Base-by-base conservation (phyloP, 2,888 invertebrate genomes). In the Nineta flava region DNA sequence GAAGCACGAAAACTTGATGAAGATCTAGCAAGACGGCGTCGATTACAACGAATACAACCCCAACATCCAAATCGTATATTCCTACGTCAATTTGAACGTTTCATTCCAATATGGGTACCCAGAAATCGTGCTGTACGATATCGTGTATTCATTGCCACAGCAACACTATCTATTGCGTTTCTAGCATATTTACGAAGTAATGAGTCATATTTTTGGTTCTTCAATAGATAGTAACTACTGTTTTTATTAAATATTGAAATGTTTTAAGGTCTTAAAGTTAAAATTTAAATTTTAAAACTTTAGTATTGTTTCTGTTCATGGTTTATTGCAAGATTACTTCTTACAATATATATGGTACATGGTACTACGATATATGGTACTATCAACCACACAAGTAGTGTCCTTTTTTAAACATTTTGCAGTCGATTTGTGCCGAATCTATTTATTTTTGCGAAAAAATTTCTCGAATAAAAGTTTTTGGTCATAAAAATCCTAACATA, bases 1-100 rank as follows among this genome's bases (percentile, higher is more conserved):
- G 73, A 76, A 57, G 74, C 75, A 59, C 74, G 77, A 0, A 68
- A 69, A 21, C 57, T 65, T 12, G 80, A 81, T 55, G 77, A 79
- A 59, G 71, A 74, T 57, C 68, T 71, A 15, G 65, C 73, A 52
- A 62, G 66, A 43, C 67, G 69, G 12, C 65, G 74, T 2, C 67
- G 68, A 46, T 58, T 68, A 9, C 66, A 62, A 10, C 59, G 54
- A 50, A 56, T 53, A 35, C 58, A 15, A 21, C 41, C 26, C 50
- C 53, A 43, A 48, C 26, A 45, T 26, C 26, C 16, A 26, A 50
- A 15, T 45, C 26, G 26, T 26, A 26, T 26, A 26, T 26, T 26
- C 7, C 26, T 26, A 26, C 52, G 2, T 21, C 46, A 40, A 35
- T 50, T 13, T 41, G 58, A 61, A 50, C 59, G 63, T 49, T 60